Percentiles rank a stretch among this genome's conserved stretches.
These are phyloP conservation scores for Sesamia inferens DNA, from an alignment of 2,888 invertebrate genomes.

Conservation along the genomic window DNA sequence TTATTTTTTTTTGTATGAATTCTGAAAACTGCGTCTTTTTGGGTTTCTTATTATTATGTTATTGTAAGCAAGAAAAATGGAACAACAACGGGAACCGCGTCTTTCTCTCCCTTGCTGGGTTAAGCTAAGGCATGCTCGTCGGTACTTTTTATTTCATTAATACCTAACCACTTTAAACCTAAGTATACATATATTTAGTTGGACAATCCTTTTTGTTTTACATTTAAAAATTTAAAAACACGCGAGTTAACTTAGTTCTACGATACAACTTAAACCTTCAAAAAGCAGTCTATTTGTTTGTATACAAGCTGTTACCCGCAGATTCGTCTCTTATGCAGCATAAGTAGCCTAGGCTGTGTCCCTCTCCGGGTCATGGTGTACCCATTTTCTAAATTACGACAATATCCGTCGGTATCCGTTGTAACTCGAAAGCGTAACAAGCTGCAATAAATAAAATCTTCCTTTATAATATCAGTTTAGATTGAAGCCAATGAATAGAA, in stretches of 20 bases:
- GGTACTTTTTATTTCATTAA: background rate
- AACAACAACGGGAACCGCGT: background rate
- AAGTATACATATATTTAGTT: background rate
- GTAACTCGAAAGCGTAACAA: background rate
- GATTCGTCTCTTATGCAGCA: background rate
- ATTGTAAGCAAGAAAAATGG: conserved; percentile 15
- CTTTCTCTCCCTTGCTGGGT: conserved; percentile 13
- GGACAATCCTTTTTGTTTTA: background rate
- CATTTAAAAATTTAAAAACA: background rate
- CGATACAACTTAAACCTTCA: background rate
- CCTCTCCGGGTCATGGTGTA: background rate
- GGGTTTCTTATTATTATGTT: conserved; percentile 16
- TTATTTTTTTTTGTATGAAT: too few relatives aligned
- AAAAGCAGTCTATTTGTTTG: background rate
- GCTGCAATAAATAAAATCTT: background rate
- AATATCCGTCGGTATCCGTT: background rate
- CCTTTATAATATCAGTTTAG: background rate
- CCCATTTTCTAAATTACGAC: background rate
- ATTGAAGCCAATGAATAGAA: background rate
- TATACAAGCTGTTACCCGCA: background rate
- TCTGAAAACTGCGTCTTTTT: background rate
- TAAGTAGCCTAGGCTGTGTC: too few relatives aligned
- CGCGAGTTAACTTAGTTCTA: background rate
- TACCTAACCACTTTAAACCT: background rate
- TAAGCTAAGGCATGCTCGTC: conserved; percentile 17